Evolutionary conservation across 2,888 invertebrate genomes (phyloP).

Genomic region (Plebejus anna): DNA sequence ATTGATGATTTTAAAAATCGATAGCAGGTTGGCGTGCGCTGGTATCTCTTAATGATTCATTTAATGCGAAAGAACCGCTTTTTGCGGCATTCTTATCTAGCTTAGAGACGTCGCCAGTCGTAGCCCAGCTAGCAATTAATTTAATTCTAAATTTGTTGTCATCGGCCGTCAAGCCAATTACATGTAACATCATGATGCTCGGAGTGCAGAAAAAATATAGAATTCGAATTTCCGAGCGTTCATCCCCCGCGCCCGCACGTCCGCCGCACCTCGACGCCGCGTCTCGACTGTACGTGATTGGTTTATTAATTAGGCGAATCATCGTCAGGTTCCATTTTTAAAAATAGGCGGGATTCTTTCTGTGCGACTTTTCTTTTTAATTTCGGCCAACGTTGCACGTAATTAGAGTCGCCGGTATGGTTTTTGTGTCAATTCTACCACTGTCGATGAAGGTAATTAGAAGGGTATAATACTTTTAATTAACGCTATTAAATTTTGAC

Average conservation of each 20-base stretch:
- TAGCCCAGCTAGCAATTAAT: constrained; percentile 49
- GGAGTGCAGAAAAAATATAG: constrained; percentile 74
- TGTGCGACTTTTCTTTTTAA: constrained; percentile 76
- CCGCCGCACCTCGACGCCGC: constrained; percentile 77
- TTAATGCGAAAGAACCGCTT: constrained; percentile 39
- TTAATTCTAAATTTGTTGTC: constrained; percentile 63
- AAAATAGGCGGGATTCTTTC: constrained; percentile 80
- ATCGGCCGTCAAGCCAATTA: constrained; percentile 74
- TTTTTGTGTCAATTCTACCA: constrained; percentile 67
- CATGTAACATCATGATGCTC: constrained; percentile 71
- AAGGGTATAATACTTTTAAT: constrained; percentile 36
- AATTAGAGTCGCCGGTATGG: constrained; percentile 70
- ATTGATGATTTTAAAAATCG: constrained; percentile 41
- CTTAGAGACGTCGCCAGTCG: constrained; percentile 44
- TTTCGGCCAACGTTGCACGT: constrained; percentile 73
- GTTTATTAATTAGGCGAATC: constrained; percentile 81
- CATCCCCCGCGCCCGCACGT: constrained; percentile 78
- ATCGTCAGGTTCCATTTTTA: constrained; percentile 70
- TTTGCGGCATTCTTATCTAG: constrained; percentile 47
- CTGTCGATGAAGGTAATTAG: constrained; percentile 57
- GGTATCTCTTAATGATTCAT: constrained; percentile 51
- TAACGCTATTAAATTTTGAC: constrained; percentile 21
- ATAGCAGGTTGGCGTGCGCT: constrained; percentile 46
- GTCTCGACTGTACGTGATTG: constrained; percentile 80
- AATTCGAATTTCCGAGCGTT: constrained; percentile 76